phyloP scores from a whole-genome alignment of 2,113 vertebrate species.

The Syrrhaptes paradoxus region DNA sequence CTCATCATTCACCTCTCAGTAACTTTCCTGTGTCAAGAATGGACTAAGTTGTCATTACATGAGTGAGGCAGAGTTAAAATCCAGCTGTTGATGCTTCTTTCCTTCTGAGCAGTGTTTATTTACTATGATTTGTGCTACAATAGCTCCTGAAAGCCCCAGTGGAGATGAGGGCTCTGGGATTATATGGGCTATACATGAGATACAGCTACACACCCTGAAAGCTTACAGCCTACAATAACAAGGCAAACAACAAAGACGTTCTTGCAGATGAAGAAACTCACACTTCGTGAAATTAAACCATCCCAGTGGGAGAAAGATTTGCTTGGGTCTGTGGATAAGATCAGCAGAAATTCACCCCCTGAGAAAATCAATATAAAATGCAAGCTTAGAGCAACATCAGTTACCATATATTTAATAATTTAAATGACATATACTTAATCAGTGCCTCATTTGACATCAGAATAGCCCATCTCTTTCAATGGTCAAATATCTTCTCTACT shows the following conservation, averaged over 20 bases:
- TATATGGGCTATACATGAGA: not conserved
- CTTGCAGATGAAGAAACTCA: not conserved
- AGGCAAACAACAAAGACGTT: not conserved
- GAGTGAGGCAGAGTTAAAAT: not conserved
- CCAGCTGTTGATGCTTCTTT: not conserved
- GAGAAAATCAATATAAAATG: not conserved
- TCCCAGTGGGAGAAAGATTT: not conserved
- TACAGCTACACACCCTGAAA: not conserved
- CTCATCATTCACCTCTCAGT: not conserved
- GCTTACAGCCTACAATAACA: not conserved
- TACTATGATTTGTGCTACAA: not conserved
- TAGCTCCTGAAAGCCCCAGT: not conserved
- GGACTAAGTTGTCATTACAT: not conserved
- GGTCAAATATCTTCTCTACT: not conserved
- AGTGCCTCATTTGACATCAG: not conserved
- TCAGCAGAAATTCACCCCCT: not conserved
- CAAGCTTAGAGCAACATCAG: not conserved
- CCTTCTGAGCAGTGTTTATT: conserved; percentile 5
- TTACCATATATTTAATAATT: not conserved
- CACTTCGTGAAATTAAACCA: not conserved
- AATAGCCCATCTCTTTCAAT: not conserved
- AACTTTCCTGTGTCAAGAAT: not conserved
- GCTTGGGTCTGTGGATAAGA: not conserved
- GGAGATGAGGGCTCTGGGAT: not conserved
- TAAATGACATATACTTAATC: not conserved